Conservation (phyloP, 2,888 invertebrate genomes). For the Taenaris catops region DNA sequence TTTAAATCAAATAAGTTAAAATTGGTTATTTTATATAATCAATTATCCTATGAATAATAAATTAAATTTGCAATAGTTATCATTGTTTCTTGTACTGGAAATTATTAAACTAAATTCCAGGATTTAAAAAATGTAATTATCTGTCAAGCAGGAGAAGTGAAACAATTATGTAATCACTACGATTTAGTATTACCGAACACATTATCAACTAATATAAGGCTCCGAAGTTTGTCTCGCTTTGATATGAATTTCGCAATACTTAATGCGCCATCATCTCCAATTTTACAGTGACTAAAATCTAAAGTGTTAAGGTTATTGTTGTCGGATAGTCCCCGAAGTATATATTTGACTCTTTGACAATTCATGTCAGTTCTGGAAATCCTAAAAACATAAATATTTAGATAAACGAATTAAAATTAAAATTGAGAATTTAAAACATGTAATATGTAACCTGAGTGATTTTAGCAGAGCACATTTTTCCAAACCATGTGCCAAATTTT, state of each 20-base stretch:
- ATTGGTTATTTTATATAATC: too few relatives aligned
- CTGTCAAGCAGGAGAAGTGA: not conserved
- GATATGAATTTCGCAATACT: constrained; percentile 80
- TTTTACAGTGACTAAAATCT: constrained; percentile 83
- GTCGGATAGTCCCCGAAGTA: constrained; percentile 59
- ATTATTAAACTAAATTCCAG: too few relatives aligned
- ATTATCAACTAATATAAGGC: constrained; percentile 74
- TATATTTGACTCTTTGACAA: constrained; percentile 62
- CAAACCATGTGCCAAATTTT: constrained; percentile 58
- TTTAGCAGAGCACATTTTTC: constrained; percentile 58
- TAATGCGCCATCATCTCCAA: constrained; percentile 79
- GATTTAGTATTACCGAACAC: constrained; percentile 53
- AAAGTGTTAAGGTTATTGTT: constrained; percentile 69
- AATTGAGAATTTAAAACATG: too few relatives aligned
- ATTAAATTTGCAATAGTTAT: too few relatives aligned
- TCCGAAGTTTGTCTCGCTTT: constrained; percentile 63
- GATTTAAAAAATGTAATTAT: too few relatives aligned
- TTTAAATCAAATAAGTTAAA: too few relatives aligned
- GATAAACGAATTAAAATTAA: constrained; percentile 2
- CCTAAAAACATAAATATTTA: constrained; percentile 34
- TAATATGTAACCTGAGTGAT: constrained; percentile 43
- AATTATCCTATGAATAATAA: too few relatives aligned
- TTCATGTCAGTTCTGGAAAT: constrained; percentile 69
- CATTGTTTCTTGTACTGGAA: too few relatives aligned
- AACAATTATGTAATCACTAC: not conserved